Evolutionary conservation across 2,888 invertebrate genomes (phyloP).

Genomic region (Nemotelus pantherinus): DNA sequence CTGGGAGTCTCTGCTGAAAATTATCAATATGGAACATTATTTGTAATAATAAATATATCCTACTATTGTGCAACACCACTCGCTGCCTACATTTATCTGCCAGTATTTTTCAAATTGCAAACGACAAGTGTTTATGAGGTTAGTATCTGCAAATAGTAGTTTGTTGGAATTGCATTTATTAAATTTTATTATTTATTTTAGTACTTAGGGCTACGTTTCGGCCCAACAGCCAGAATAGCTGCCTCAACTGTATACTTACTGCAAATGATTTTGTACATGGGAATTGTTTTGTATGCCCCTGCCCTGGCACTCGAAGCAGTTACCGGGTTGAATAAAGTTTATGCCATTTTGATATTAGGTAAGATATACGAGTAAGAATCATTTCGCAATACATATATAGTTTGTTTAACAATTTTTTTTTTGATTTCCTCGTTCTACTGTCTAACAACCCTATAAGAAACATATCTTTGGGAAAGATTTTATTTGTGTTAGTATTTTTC

Average conservation of each 20-base stretch:
- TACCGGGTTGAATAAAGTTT: conserved; percentile 77
- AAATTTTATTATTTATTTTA: conserved; percentile 57
- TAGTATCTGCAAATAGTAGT: conserved; percentile 42
- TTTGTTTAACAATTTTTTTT: no score
- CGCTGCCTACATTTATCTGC: conserved; percentile 80
- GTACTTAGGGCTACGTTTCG: conserved; percentile 91
- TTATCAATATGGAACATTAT: conserved; percentile 84
- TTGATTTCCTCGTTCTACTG: no score
- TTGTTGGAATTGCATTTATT: not conserved
- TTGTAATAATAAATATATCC: conserved; percentile 79
- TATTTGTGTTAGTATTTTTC: no score
- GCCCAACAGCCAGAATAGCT: conserved; percentile 75
- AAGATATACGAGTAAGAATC: conserved; percentile 35
- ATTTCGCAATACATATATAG: no score
- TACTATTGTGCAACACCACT: conserved; percentile 82
- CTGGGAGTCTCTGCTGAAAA: conserved; percentile 90
- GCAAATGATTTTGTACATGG: conserved; percentile 91
- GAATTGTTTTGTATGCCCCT: conserved; percentile 93
- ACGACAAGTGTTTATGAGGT: conserved; percentile 90
- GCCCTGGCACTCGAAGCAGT: conserved; percentile 89
- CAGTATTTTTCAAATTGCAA: conserved; percentile 85
- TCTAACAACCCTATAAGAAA: no score
- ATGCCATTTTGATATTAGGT: conserved; percentile 79
- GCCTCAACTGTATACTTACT: conserved; percentile 87
- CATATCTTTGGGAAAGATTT: no score